A percentile compares a stretch with the other conserved stretches of the same genome.
phyloP scores from a whole-genome alignment of 2,797 vertebrate genomes.

The Eulemur coronatus region DNA sequence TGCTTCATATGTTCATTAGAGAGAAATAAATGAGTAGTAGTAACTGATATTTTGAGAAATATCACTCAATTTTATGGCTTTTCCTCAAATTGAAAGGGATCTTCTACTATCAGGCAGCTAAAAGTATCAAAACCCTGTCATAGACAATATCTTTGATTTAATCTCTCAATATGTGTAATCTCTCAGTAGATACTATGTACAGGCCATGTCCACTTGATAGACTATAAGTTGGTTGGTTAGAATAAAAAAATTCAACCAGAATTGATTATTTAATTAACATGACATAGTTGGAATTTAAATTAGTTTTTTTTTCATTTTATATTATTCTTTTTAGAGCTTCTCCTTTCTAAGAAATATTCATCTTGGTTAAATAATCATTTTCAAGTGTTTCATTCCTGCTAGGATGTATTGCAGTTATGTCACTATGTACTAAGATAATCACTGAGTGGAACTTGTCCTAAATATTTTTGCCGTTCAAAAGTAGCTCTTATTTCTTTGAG shows the following conservation, averaged over 20 bases:
- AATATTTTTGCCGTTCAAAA: not conserved
- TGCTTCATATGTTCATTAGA: not conserved
- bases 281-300: not conserved
- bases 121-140: not conserved
- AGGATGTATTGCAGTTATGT: not conserved
- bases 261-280: not conserved
- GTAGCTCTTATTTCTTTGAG: not conserved
- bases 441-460: not conserved
- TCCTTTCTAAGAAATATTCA: not conserved
- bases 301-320: not conserved
- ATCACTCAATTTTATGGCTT: not conserved
- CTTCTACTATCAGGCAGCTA: not conserved
- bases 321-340: not conserved
- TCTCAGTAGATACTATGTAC: not conserved
- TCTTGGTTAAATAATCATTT: not conserved
- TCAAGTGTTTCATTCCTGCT: not conserved
- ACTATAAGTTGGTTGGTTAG: not conserved
- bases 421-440: not conserved
- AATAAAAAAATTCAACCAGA: slow-evolving; percentile 4
- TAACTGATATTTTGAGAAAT: not conserved
- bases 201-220: not conserved
- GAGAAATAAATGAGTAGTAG: not conserved
- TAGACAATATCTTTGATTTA: not conserved
- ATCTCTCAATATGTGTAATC: not conserved
- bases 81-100: not conserved